Percentiles rank a stretch among this genome's conserved stretches.
Evolutionary conservation across 2,113 vertebrate genomes (phyloP).

Genomic region (Megaptera novaeangliae): DNA sequence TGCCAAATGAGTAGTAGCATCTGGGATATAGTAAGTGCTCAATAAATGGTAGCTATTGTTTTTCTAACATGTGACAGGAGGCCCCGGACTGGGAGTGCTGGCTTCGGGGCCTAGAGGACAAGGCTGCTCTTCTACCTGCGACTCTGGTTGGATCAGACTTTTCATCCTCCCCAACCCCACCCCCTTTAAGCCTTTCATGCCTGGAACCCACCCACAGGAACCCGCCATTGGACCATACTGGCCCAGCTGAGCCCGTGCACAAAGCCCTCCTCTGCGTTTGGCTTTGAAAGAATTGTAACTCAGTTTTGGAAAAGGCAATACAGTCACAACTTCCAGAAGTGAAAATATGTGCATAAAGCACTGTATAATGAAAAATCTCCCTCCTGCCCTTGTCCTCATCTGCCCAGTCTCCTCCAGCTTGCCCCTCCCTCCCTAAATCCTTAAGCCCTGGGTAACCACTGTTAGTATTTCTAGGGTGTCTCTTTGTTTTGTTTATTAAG

Average conservation of each 20-base stretch:
- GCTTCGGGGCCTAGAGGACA: background rate
- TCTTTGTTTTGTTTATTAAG: background rate
- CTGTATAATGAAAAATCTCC: background rate
- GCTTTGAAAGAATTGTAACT: background rate
- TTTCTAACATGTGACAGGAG: background rate
- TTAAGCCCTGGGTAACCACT: background rate
- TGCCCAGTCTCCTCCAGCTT: background rate
- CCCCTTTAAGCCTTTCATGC: background rate
- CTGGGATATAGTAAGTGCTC: background rate
- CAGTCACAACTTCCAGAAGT: background rate
- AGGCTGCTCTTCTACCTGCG: background rate
- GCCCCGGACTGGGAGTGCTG: background rate
- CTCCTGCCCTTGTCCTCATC: background rate
- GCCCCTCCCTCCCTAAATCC: background rate
- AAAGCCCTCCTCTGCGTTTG: background rate
- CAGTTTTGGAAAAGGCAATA: background rate
- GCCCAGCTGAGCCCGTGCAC: background rate
- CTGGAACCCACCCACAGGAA: background rate
- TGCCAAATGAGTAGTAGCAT: background rate
- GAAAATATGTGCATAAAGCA: background rate
- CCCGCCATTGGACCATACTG: accelerated
- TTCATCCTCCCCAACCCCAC: background rate
- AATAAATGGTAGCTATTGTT: background rate
- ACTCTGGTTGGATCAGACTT: background rate
- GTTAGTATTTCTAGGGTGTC: background rate